A percentile compares a stretch with the other conserved stretches of the same genome.
phyloP scores from a whole-genome alignment of 2,888 invertebrate genomes.

The Cosmia pyralina region DNA sequence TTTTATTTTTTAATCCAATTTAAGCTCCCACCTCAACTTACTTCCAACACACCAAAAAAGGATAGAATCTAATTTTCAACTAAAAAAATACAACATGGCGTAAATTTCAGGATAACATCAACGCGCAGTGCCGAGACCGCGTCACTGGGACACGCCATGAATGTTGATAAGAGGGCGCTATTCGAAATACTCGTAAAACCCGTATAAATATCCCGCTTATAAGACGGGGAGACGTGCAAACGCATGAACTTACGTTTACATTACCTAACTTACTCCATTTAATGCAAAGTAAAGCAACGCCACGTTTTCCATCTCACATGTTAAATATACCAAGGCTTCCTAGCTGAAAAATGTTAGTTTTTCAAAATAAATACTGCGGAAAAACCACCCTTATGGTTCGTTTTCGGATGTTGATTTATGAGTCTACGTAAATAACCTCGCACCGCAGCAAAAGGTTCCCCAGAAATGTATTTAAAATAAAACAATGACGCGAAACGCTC shows the following conservation, averaged over 20 bases:
- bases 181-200: constrained; percentile 69
- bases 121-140: constrained; percentile 34
- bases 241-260: constrained; percentile 47
- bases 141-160: constrained; percentile 65
- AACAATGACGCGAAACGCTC: constrained; percentile 43
- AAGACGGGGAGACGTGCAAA: constrained; percentile 47
- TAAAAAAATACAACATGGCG: constrained; percentile 29
- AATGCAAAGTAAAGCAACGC: constrained; percentile 41
- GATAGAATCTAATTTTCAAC: constrained; percentile 29
- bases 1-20: too few species aligned
- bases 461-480: constrained; percentile 52
- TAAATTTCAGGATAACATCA: constrained; percentile 43
- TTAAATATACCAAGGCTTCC: constrained; percentile 46
- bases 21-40: background rate
- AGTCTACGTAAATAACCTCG: constrained; percentile 40
- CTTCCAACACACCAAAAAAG: constrained; percentile 3
- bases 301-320: constrained; percentile 26
- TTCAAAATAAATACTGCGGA: constrained; percentile 45
- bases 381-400: constrained; percentile 38
- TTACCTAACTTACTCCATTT: constrained; percentile 40
- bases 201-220: constrained; percentile 68
- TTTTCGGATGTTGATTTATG: constrained; percentile 50
- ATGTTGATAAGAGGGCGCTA: constrained; percentile 62
- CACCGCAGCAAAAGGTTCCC: constrained; percentile 16
- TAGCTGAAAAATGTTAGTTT: constrained; percentile 46